Evolutionary conservation across 1,140 invertebrate species (phyloP), one percentile per base, ranked within the genome.

Genomic region (Penaeus vannamei): DNA sequence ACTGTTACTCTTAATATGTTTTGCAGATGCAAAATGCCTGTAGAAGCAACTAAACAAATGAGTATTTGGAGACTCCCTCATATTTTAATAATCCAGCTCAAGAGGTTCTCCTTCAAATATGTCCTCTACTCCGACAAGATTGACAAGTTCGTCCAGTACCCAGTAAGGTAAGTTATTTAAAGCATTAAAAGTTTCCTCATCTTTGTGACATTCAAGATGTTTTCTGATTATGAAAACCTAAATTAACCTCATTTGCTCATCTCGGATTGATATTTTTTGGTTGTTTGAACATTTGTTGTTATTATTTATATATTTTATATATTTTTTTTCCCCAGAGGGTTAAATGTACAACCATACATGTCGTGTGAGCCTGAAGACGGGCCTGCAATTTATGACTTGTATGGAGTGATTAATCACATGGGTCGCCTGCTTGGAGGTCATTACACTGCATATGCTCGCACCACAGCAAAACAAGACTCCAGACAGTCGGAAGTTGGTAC

Each of bases 351-450:
- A 22, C 91, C 92, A 23, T 94, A 92, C 91, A 90, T 94, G 91
- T 91, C 92, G 23, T 91, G 92, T 53, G 87, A 90, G 20, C 85
- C 87, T 90, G 91, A 80, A 81, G 91, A 92, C 92, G 66, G 90
- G 85, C 91, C 90, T 26, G 93, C 94, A 7, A 91, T 94, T 10
- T 95, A 95, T 92, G 94, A 95, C 90, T 91, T 95, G 32, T 94
- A 94, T 91, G 94, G 93, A 12, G 94, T 95, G 22, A 93, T 94
- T 23, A 94, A 95, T 92, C 94, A 95, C 91, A 93, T 93, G 92
- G 94, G 94, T 29, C 93, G 93, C 0, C 93, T 94, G 29, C 91
- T 94, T 2, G 94, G 94, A 10, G 94, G 94, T 20, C 94, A 95
- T 92, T 95, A 94, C 91, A 94, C 94, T n/a, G 91, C 94, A 3